Evolutionary conservation across 2,113 vertebrate genomes (phyloP), one percentile per base, ranked within the genome.

Genomic region (Salvator merianae): DNA sequence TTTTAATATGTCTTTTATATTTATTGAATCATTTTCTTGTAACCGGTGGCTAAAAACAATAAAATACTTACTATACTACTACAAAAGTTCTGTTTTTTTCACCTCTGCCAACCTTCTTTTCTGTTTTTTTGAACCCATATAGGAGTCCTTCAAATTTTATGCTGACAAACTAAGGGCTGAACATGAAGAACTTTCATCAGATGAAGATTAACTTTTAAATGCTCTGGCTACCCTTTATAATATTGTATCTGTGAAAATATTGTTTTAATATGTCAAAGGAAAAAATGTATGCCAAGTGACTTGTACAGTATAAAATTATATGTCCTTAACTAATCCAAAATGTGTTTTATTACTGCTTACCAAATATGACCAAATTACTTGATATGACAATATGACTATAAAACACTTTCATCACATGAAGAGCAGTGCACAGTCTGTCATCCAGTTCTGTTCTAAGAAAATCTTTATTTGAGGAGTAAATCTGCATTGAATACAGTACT

Each of bases 111-210:
- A 62, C 68, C 24, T 26, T 34, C 65, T 38, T 26, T 20, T 26
- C 20, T 78, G 10, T 91, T 81, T 75, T 36, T 36, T 87, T 93
- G 18, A 68, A 40, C 68, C 80, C 62, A 86, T 81, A 87, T 93
- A 99, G 98, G 97, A 98, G 91, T 90, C 94, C 8, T 97, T 98
- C 81, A 94, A 86, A 84, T 98, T 97, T 93, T 98, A 98, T 47
- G 87, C 90, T 85, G 93, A 97, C 16, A 95, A 97, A 92, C 88
- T 96, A 89, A 97, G 26, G 87, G 88, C 93, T 34, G 89, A 92
- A 50, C 88, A 1, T 43, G 24, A 80, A 78, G 89, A 38, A 75
- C 47, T 84, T 73, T 90, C 32, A 7, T 93, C 90, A 86, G 77
- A 84, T n/a, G 87, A 74, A 7, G 84, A 69, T 74, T 93, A 69